A percentile compares a stretch with the other conserved stretches of the same genome.
These are phyloP conservation scores for Potamilus streckersoni DNA, from an alignment of 1,140 invertebrate genomes.

Conservation along the genomic window DNA sequence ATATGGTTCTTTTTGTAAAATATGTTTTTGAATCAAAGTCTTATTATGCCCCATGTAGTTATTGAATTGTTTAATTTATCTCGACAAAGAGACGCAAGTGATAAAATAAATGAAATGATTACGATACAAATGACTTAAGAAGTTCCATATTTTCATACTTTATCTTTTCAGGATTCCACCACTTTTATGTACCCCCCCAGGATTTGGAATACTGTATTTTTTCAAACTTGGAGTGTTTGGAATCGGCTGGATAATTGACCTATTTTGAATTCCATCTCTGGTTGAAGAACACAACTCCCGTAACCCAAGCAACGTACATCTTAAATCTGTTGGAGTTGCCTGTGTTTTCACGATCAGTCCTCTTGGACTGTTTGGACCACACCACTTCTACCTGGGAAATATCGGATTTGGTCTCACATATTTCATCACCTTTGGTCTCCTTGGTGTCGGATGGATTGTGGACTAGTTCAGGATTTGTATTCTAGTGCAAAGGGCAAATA, in stretches of 20 bases:
- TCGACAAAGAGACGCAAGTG: too few relatives aligned
- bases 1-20: too few relatives aligned
- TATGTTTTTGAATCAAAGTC: too few relatives aligned
- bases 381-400: conserved; percentile 34
- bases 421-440: conserved; percentile 27
- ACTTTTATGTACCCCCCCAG: conserved; percentile 50
- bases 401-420: conserved; percentile 23
- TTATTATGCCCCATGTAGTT: too few relatives aligned
- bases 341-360: conserved; percentile 24
- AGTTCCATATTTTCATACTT: too few relatives aligned
- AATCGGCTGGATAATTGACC: conserved; percentile 55
- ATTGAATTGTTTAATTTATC: too few relatives aligned
- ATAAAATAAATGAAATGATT: too few relatives aligned
- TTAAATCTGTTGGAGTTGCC: conserved; percentile 16
- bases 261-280: conserved; percentile 40
- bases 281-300: conserved; percentile 38
- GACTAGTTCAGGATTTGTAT: conserved; percentile 27
- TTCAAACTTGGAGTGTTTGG: conserved; percentile 49
- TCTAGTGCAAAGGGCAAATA: conserved; percentile 26
- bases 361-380: conserved; percentile 30
- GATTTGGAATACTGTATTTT: conserved; percentile 43
- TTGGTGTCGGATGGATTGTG: conserved; percentile 31
- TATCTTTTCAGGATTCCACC: conserved; percentile 45
- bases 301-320: too few relatives aligned
- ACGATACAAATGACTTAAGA: too few relatives aligned